Conservation (phyloP, 1,140 invertebrate species). For the Leptinotarsa undecemlineata region DNA sequence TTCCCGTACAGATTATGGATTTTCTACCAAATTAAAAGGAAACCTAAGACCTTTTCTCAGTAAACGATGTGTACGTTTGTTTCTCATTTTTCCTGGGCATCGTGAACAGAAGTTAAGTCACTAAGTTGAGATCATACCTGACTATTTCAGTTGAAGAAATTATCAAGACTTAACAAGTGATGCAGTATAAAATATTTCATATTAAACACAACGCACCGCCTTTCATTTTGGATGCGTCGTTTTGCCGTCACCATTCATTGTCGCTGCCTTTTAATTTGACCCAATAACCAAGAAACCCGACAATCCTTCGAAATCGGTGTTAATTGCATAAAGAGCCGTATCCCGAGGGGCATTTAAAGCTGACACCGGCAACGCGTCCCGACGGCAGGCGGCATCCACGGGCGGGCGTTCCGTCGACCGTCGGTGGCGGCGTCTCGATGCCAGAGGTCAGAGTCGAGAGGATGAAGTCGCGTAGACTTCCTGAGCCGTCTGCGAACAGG, state of each 20-base stretch:
- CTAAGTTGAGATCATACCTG: too few species aligned
- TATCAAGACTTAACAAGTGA: not conserved
- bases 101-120: too few species aligned
- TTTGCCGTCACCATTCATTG: not conserved
- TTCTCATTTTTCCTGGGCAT: too few species aligned
- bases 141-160: too few species aligned
- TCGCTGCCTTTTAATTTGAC: not conserved
- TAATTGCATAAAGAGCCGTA: constrained; percentile 24
- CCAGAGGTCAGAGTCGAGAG: constrained; percentile 11
- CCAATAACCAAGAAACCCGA: constrained; percentile 13
- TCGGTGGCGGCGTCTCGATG: constrained; percentile 18
- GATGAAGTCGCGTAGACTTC: constrained; percentile 19
- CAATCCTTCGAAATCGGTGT: constrained; percentile 24
- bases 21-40: too few species aligned
- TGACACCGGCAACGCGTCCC: constrained; percentile 3
- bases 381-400: not conserved
- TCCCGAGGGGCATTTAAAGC: constrained; percentile 19
- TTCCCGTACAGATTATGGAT: too few species aligned
- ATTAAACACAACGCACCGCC: not conserved
- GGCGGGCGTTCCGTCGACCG: constrained; percentile 19
- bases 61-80: too few species aligned
- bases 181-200: not conserved
- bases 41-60: too few species aligned
- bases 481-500: constrained; percentile 24
- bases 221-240: not conserved